These are phyloP conservation scores for Virgularia gustaviana DNA, from an alignment of 92 coral and sea anemone genomes.

Conservation along the genomic window DNA sequence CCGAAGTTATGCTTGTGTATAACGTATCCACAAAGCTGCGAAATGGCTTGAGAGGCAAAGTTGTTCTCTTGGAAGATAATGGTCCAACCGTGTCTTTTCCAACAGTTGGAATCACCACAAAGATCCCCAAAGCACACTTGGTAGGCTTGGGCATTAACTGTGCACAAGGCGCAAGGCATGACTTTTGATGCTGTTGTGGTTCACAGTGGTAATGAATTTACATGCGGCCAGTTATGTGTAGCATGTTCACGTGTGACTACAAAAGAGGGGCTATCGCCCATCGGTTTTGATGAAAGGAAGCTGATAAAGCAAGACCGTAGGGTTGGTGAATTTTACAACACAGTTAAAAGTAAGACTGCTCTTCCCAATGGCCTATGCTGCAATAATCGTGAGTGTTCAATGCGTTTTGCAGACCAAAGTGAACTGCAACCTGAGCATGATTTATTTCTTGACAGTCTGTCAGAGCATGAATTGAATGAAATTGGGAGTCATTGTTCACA, in stretches of 20 bases:
- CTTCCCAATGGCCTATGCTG: constrained; percentile 17
- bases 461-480: constrained; percentile 10
- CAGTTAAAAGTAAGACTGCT: neutral
- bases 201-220: constrained; percentile 46
- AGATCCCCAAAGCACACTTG: too few species aligned
- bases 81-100: constrained; percentile 20
- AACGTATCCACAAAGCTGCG: constrained; percentile 35
- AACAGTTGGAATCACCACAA: constrained; percentile 28
- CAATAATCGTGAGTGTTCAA: neutral
- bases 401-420: neutral
- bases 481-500: constrained; percentile 4
- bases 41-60: constrained; percentile 49
- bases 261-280: constrained; percentile 9
- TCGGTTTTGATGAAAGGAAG: constrained; percentile 19
- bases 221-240: constrained; percentile 44
- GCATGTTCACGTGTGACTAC: constrained; percentile 32
- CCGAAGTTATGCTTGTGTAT: constrained; percentile 49
- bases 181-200: constrained; percentile 43
- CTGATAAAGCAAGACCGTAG: constrained; percentile 11
- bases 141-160: constrained; percentile 41
- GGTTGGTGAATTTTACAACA: constrained; percentile 18
- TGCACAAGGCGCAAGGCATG: constrained; percentile 43
- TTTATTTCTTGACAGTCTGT: constrained; percentile 7
- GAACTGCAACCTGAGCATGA: constrained; percentile 9
- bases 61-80: constrained; percentile 13